Conservation (phyloP, 2,797 vertebrate species). For the Spheniscus humboldti region DNA sequence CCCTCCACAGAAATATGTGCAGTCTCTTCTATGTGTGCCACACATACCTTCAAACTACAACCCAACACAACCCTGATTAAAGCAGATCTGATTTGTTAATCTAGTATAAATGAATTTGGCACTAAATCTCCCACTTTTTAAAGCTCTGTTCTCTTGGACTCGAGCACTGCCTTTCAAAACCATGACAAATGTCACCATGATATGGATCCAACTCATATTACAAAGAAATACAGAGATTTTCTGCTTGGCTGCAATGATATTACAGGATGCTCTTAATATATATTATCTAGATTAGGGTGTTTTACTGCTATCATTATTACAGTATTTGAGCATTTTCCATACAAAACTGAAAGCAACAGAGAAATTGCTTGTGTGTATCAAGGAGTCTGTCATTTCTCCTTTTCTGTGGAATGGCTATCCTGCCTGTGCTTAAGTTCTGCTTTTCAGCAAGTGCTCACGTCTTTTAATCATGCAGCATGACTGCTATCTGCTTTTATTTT, state of each 20-base stretch:
- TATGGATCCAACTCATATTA: constrained; percentile 21
- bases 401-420: background rate
- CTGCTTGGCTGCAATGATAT: constrained; percentile 37
- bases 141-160: background rate
- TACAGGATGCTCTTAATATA: constrained; percentile 49
- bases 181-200: constrained; percentile 1
- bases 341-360: background rate
- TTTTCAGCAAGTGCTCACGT: background rate
- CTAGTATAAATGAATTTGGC: constrained; percentile 4
- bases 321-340: background rate
- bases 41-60: background rate
- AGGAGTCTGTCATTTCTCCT: background rate
- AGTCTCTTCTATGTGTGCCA: background rate
- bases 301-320: constrained; percentile 5
- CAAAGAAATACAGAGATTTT: constrained; percentile 40
- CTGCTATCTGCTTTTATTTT: background rate
- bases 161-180: background rate
- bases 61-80: background rate
- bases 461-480: background rate
- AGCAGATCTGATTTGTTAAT: constrained; percentile 11
- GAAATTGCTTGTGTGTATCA: background rate
- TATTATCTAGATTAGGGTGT: constrained; percentile 30
- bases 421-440: background rate
- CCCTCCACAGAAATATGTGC: background rate
- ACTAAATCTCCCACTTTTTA: background rate